phyloP scores from a whole-genome alignment of 2,797 vertebrate species.

The Tolypeutes matacus region DNA sequence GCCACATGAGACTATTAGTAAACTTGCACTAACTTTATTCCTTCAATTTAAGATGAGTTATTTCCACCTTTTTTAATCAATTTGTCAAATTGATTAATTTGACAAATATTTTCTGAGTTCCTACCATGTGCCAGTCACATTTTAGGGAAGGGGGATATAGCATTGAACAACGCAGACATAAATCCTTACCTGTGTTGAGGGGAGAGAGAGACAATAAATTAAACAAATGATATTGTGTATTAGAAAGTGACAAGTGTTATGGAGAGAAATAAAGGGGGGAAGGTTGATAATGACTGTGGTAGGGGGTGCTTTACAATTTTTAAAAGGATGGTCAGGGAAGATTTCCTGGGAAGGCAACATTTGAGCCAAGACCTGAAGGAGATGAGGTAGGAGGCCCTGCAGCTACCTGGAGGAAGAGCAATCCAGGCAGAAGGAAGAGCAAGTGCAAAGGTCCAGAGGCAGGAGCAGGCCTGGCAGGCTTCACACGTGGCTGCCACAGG shows the following conservation, averaged over 20 bases:
- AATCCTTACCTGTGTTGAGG: background rate
- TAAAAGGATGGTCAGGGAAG: background rate
- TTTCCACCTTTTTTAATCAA: background rate
- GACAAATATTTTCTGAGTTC: background rate
- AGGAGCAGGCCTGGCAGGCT: background rate
- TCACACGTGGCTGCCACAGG: no score
- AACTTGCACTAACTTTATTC: background rate
- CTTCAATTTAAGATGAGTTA: background rate
- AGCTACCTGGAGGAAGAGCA: background rate
- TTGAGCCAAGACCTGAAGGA: background rate
- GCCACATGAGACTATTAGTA: background rate
- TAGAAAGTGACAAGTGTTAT: background rate
- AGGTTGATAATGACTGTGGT: no score
- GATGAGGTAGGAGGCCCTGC: rapidly evolving
- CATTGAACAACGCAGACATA: background rate
- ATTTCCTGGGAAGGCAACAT: background rate
- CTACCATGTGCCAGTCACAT: background rate
- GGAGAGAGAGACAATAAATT: background rate
- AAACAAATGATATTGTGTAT: background rate
- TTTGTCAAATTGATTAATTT: background rate
- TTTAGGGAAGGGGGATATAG: background rate
- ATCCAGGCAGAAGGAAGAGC: no score
- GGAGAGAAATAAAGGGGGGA: background rate
- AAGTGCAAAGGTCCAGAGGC: background rate
- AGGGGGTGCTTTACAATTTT: background rate